Evolutionary conservation across 1,140 invertebrate species (phyloP), one percentile per base, ranked within the genome.

Genomic region (Rhagoletis zephyria): DNA sequence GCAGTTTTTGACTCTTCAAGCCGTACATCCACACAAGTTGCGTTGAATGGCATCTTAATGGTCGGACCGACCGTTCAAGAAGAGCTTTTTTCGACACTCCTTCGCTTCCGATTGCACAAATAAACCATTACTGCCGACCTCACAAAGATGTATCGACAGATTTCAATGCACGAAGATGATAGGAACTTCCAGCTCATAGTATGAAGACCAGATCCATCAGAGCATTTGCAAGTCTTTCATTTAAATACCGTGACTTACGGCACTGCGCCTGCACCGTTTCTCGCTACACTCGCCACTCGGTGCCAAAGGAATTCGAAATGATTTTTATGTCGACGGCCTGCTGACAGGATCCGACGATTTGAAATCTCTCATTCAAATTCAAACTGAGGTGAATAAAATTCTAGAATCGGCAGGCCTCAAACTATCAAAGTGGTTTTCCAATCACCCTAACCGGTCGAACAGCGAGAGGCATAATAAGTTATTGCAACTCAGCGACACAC

Each of bases 61-160:
- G 77, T 86, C 59, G 88, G 86, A 5, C 88, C 86, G 30, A 89
- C 56, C 40, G 45, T 89, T 56, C 88, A 89, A 86, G 81, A 45
- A 86, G 88, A 14, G 19, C 89, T 92, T 90, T 88, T 88, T 9
- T 89, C 92, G 30, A 87, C 89, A 91, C 60, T 93, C 92, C 87
- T 87, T 90, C 77, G 93, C 93, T 85, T 85, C 93, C 40, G 93
- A 91, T 92, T 88, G 90, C 30, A 89, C 90, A 6, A 88, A 89
- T 81, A 85, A 89, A 87, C 86, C 14, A 86, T 89, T 12, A 89
- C 89, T 30, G 89, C 89, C 14, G 89, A 91, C 63, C 88, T 89
- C 9, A 56, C 89, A 48, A 90, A 93, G 87, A 92, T 93, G 90
- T 93, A 90, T 87, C 88, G 91, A 6, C 90, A 90, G 67, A 88